These are phyloP conservation scores for Plutomurus gul DNA, from an alignment of 1,140 invertebrate genomes.

Conservation along the genomic window DNA sequence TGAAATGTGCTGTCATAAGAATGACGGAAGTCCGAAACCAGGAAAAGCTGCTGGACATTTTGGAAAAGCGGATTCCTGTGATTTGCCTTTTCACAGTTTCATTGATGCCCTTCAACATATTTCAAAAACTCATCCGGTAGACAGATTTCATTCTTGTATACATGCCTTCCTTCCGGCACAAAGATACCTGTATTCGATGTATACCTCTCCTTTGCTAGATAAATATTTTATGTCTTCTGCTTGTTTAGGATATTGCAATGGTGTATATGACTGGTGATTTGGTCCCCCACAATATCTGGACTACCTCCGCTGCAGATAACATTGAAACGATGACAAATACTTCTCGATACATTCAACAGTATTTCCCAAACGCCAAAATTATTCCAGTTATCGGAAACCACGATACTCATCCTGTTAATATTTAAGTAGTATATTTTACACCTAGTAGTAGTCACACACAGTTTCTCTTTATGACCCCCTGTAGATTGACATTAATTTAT, in stretches of 20 bases:
- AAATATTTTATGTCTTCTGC: background rate
- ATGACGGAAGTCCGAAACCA: background rate
- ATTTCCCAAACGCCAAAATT: conserved; percentile 64
- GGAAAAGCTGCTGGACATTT: conserved; percentile 57
- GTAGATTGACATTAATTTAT: background rate
- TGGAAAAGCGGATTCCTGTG: conserved; percentile 61
- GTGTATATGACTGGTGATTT: conserved; percentile 71
- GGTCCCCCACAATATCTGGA: conserved; percentile 70
- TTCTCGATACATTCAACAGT: conserved; percentile 60
- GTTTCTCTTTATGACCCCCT: background rate
- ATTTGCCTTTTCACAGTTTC: conserved; percentile 60
- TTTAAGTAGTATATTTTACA: conserved; percentile 54
- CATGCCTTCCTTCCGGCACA: background rate
- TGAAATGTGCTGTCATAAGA: conserved; percentile 61
- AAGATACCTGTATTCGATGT: too few species aligned
- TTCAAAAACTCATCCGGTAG: conserved; percentile 56
- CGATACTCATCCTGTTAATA: conserved; percentile 66
- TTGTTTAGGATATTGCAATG: conserved; percentile 63
- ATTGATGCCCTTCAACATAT: conserved; percentile 60
- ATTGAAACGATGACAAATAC: conserved; percentile 59
- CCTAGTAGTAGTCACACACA: background rate
- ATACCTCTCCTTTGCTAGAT: too few species aligned
- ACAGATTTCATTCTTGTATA: too few species aligned
- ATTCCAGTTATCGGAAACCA: conserved; percentile 69
- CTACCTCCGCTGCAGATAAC: conserved; percentile 62